Percentiles rank a stretch among this genome's conserved stretches.
These are phyloP conservation scores for Coleophora flavipennella DNA, from an alignment of 2,888 invertebrate genomes.

Conservation along the genomic window DNA sequence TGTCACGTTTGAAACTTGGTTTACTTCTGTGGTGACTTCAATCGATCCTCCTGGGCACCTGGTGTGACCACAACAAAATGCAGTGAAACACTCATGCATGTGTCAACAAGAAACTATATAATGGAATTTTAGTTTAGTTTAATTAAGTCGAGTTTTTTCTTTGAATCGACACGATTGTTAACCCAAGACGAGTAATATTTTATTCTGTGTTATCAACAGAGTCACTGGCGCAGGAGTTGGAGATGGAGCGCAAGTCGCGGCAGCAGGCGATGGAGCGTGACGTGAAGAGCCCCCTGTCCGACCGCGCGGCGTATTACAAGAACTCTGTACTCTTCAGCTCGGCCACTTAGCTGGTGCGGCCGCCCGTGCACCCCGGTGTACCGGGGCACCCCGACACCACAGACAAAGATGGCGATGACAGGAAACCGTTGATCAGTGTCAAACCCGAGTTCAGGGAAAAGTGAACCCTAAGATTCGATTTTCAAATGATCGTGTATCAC, in stretches of 20 bases:
- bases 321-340: conserved; percentile 92
- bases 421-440: conserved; percentile 70
- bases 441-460: conserved; percentile 70
- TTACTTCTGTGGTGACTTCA: too few species aligned
- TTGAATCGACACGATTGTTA: too few species aligned
- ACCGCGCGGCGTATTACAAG: conserved; percentile 88
- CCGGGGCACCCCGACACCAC: conserved; percentile 49
- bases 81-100: too few species aligned
- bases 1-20: too few species aligned
- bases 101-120: too few species aligned
- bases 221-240: conserved; percentile 88
- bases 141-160: too few species aligned
- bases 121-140: too few species aligned
- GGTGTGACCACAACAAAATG: too few species aligned
- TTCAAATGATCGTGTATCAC: not conserved
- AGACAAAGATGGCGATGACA: conserved; percentile 48
- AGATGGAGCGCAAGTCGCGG: conserved; percentile 88
- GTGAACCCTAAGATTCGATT: conserved; percentile 37
- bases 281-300: conserved; percentile 88
- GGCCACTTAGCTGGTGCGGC: conserved; percentile 78
- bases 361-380: conserved; percentile 58
- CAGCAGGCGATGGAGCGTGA: conserved; percentile 86
- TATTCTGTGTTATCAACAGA: conserved; percentile 73
- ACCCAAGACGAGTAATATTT: too few species aligned
- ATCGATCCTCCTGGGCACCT: too few species aligned